Percentiles rank a stretch among this genome's conserved stretches.
phyloP scores from a whole-genome alignment of 2,797 vertebrate species.

The Xenopus petersii region DNA sequence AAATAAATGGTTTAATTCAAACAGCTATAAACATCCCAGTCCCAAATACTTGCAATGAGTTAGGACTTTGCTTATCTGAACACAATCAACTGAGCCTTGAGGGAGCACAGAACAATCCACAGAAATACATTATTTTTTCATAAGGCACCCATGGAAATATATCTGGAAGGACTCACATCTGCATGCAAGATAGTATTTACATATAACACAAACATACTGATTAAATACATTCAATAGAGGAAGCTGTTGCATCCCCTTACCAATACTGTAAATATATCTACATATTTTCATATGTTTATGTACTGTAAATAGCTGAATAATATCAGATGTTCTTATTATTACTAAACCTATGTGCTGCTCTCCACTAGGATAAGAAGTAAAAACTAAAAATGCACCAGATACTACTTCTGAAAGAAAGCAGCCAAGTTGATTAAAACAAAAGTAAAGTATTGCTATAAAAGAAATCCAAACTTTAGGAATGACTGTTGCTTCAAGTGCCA shows the following conservation, averaged over 20 bases:
- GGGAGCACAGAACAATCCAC: conserved; percentile 43
- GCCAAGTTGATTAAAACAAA: too few species aligned
- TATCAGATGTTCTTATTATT: too few species aligned
- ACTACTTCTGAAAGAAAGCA: too few species aligned
- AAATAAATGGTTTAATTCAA: conserved; percentile 52
- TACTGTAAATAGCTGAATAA: too few species aligned
- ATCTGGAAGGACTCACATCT: conserved; percentile 43
- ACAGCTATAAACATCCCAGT: conserved; percentile 42
- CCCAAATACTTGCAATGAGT: conserved; percentile 30
- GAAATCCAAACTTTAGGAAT: too few species aligned
- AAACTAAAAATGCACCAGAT: too few species aligned
- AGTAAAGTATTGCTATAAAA: too few species aligned
- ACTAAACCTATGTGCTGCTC: too few species aligned
- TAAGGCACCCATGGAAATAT: conserved; percentile 29
- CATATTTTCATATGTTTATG: not conserved
- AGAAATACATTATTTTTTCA: conserved; percentile 34
- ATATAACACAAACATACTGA: conserved; percentile 43
- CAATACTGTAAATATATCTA: conserved; percentile 18
- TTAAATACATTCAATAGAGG: conserved; percentile 30
- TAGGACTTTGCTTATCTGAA: conserved; percentile 26
- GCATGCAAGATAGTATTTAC: conserved; percentile 40
- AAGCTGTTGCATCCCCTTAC: not conserved
- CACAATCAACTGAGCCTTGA: conserved; percentile 39
- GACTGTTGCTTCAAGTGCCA: too few species aligned
- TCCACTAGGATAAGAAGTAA: too few species aligned